Conservation (phyloP, 2,888 invertebrate genomes). For the Spilarctia lutea region DNA sequence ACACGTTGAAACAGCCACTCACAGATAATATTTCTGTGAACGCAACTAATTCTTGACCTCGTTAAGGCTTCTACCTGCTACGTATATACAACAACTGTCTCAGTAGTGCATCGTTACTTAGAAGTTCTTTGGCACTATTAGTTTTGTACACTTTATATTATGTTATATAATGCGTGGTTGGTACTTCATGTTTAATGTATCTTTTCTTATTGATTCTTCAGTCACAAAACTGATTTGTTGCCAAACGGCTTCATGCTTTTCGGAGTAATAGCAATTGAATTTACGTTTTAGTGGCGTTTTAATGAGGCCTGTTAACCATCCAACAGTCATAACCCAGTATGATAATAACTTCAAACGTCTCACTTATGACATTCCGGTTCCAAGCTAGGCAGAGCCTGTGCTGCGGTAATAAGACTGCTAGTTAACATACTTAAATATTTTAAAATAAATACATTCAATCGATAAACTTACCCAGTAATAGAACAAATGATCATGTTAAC, state of each 20-base stretch:
- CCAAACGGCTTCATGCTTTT: neutral
- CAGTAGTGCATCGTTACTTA: neutral
- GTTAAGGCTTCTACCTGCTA: conserved; percentile 13
- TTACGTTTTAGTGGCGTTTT: neutral
- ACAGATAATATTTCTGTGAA: conserved; percentile 63
- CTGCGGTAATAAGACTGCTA: too few species aligned
- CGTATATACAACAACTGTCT: neutral
- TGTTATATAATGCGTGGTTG: neutral
- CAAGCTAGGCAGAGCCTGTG: too few species aligned
- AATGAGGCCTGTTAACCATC: neutral
- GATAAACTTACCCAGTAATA: too few species aligned
- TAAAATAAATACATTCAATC: too few species aligned
- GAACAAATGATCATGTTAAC: too few species aligned
- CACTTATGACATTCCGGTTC: too few species aligned
- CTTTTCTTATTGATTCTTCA: neutral
- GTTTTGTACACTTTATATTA: neutral
- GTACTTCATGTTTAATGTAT: neutral
- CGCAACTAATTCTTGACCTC: conserved; percentile 55
- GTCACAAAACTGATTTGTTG: neutral
- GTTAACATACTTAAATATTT: too few species aligned
- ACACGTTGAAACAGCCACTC: conserved; percentile 56
- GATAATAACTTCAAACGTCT: too few species aligned
- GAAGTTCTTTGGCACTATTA: neutral
- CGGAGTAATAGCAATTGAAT: neutral
- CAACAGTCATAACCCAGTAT: neutral